Base-by-base conservation (phyloP, 2,888 invertebrate genomes). In the Amaurobius ferox region DNA sequence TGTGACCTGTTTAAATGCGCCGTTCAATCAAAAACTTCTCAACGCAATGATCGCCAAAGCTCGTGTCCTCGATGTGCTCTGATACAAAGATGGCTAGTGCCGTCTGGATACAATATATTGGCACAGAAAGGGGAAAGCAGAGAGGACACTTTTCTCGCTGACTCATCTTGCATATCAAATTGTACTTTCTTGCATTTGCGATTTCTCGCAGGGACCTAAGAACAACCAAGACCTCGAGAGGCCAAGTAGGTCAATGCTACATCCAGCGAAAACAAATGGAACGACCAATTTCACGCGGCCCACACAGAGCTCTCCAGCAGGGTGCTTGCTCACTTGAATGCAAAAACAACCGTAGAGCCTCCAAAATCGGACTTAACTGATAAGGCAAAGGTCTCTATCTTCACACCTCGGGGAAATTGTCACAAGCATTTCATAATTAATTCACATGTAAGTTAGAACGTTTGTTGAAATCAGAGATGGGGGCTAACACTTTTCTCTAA, bases 241-340 rank as follows among this genome's bases (percentile, higher is more conserved):
- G 39, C 26, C 61, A 73, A 73, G 29, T 73, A 23, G 73, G 73
- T 73, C 73, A 73, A 73, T 73, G 73, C 73, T 30, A 39, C 32
- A 32, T 28, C 26, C 6, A 32, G 28, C 29, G 28, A 73, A 73
- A 73, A 73, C 73, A 73, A 73, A 73, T 61, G 62, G 23, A 30
- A 62, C 73, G 44, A 55, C 55, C 71, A 71, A 48, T 73, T 73
- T 61, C 19, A 55, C 62, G 30, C 73, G 28, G 26, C 73, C 73
- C 39, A 73, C 73, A 35, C 71, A 32, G 61, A 19, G 16, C 7
- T 19, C 23, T 62, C 73, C 30, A 35, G 35, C 40, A 28, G 35
- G 68, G 68, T 39, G 61, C n/a, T n/a, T n/a, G n/a, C 62, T 62
- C 62, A 55, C 55, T 23, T 30, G 73, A 73, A 73, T 73, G 28